Percentiles rank a stretch among this genome's conserved stretches.
Evolutionary conservation across 2,888 invertebrate genomes (phyloP).

Genomic region (Eristalinus aeneus): DNA sequence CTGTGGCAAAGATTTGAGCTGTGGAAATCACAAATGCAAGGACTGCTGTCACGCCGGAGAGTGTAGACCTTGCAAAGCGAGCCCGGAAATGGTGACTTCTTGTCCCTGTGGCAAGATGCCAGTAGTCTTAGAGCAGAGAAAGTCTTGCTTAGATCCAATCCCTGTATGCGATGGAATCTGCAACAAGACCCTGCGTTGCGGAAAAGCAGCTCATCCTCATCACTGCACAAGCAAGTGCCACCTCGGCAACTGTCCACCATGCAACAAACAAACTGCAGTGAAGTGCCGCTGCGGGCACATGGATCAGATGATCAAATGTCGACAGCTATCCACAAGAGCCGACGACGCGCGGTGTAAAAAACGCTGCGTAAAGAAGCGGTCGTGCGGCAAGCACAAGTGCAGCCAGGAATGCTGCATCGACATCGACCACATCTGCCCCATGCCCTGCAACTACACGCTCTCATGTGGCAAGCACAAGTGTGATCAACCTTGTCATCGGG

Average conservation of each 20-base stretch:
- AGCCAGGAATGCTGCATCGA: constrained; percentile 94
- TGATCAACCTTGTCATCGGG: constrained; percentile 93
- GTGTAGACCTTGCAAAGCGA: constrained; percentile 85
- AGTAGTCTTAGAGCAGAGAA: constrained; percentile 81
- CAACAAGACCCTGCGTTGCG: constrained; percentile 85
- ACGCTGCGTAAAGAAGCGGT: constrained; percentile 93
- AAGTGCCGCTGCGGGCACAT: constrained; percentile 93
- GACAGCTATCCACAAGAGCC: constrained; percentile 85
- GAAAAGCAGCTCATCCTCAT: constrained; percentile 85
- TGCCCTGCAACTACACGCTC: constrained; percentile 90
- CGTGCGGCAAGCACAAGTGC: constrained; percentile 95
- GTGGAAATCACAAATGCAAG: constrained; percentile 87
- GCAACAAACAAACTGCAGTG: constrained; percentile 87
- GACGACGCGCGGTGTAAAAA: constrained; percentile 92
- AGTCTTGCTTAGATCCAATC: constrained; percentile 89
- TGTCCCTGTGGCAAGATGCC: constrained; percentile 90
- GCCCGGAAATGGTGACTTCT: constrained; percentile 83
- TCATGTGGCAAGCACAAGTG: constrained; percentile 95
- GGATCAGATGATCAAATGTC: constrained; percentile 90
- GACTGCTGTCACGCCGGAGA: constrained; percentile 85
- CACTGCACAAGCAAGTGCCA: constrained; percentile 85
- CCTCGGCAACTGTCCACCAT: constrained; percentile 88
- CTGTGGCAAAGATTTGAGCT: constrained; percentile 84
- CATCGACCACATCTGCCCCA: constrained; percentile 91
- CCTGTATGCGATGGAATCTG: constrained; percentile 89